Conservation (phyloP, 2,797 vertebrate genomes). For the Hypotaenidia okinawae region DNA sequence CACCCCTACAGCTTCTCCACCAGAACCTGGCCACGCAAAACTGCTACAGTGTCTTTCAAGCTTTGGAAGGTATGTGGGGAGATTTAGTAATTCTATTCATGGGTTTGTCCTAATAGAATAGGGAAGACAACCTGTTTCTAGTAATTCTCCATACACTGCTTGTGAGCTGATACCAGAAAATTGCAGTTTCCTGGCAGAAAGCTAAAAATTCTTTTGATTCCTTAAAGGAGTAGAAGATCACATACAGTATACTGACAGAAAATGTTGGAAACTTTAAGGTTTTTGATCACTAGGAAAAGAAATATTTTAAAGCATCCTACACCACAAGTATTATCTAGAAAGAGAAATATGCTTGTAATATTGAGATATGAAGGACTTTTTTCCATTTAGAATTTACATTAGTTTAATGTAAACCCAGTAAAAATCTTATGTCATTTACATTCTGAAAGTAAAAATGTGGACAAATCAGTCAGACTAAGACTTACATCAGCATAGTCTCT, state of each 20-base stretch:
- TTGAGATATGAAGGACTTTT: background rate
- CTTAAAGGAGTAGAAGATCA: background rate
- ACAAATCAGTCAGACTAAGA: background rate
- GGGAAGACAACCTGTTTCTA: background rate
- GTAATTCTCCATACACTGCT: background rate
- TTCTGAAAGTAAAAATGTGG: background rate
- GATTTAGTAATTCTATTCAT: background rate
- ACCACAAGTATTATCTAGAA: background rate
- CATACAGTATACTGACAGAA: background rate
- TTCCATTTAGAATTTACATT: background rate
- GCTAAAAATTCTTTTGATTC: background rate
- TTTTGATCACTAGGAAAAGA: background rate
- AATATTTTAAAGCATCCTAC: background rate
- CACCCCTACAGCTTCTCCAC: too few species aligned
- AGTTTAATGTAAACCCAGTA: background rate
- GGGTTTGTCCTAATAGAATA: background rate
- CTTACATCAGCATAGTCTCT: background rate
- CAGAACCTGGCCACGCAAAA: too few species aligned
- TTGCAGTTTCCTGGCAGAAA: background rate
- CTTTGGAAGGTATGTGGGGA: background rate
- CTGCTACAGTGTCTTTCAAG: background rate
- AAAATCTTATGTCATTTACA: background rate
- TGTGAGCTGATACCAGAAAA: conserved; percentile 7
- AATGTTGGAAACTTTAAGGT: background rate
- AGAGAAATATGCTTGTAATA: background rate